Percentiles rank a stretch among this genome's conserved stretches.
These are phyloP conservation scores for Leptonema lineaticorne DNA, from an alignment of 1,140 invertebrate species.

Conservation along the genomic window DNA sequence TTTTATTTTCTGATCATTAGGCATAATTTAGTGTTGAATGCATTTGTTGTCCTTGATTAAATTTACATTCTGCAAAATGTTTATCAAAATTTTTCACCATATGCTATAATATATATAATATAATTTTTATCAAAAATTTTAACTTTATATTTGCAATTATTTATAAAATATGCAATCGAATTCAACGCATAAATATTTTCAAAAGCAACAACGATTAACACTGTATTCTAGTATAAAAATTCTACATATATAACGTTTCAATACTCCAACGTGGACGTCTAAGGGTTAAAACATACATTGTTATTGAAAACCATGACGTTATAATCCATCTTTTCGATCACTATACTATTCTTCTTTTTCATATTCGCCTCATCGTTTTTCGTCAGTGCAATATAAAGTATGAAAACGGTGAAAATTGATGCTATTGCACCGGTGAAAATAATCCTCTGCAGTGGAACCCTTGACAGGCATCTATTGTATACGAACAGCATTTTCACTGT, in stretches of 20 bases:
- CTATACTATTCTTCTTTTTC: not conserved
- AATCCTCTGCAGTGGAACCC: conserved; percentile 25
- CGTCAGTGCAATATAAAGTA: conserved; percentile 21
- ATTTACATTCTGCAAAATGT: too few relatives aligned
- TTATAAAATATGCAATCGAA: not conserved
- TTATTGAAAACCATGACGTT: not conserved
- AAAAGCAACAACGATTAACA: too few relatives aligned
- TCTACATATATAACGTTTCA: too few relatives aligned
- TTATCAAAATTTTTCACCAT: too few relatives aligned
- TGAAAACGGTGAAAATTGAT: conserved; percentile 6
- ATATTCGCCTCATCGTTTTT: not conserved
- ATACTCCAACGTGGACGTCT: too few relatives aligned
- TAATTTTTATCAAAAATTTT: too few relatives aligned
- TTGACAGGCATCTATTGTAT: conserved; percentile 23
- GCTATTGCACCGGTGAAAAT: conserved; percentile 26
- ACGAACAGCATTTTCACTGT: conserved; percentile 32
- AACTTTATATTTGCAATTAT: too few relatives aligned
- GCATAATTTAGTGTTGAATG: too few relatives aligned
- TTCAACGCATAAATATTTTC: not conserved
- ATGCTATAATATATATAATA: too few relatives aligned
- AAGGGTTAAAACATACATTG: not conserved
- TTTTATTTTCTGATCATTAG: too few relatives aligned
- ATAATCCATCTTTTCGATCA: not conserved
- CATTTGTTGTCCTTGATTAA: too few relatives aligned
- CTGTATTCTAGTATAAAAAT: too few relatives aligned